A percentile compares a stretch with the other conserved stretches of the same genome.
Conservation (phyloP, 2,113 vertebrate species). For the Myiopsitta monachus region DNA sequence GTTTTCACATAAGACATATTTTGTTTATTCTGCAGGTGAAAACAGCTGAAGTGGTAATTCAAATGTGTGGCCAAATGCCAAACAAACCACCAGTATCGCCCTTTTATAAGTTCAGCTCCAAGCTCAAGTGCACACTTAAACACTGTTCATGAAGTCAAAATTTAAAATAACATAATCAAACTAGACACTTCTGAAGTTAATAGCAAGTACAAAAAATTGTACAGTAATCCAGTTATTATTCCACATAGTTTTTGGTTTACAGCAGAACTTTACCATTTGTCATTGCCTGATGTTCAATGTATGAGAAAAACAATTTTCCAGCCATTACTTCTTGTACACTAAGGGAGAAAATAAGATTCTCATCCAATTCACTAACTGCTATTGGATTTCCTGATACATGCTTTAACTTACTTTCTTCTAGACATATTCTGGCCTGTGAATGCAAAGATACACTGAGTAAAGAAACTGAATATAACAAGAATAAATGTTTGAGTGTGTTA, state of each 20-base stretch:
- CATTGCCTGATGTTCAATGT: background rate
- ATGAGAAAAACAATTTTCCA: background rate
- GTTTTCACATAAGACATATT: background rate
- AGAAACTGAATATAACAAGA: background rate
- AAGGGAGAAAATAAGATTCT: background rate
- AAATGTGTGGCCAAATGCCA: background rate
- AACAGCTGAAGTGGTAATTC: background rate
- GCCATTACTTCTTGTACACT: background rate
- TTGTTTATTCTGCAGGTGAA: background rate
- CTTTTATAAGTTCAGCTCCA: background rate
- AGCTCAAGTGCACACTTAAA: background rate
- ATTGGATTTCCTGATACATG: background rate
- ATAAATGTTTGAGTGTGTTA: background rate
- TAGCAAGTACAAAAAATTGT: background rate
- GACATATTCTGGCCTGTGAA: background rate
- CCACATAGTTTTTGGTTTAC: background rate
- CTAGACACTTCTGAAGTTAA: background rate
- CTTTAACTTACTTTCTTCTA: background rate
- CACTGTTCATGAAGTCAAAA: background rate
- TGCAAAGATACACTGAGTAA: background rate
- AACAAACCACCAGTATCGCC: background rate
- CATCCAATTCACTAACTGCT: background rate
- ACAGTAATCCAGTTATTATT: background rate
- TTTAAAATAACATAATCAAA: background rate
- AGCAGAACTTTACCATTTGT: background rate